A percentile compares a stretch with the other conserved stretches of the same genome.
Conservation (phyloP, 1,140 invertebrate species). For the Eurosta solidaginis region DNA sequence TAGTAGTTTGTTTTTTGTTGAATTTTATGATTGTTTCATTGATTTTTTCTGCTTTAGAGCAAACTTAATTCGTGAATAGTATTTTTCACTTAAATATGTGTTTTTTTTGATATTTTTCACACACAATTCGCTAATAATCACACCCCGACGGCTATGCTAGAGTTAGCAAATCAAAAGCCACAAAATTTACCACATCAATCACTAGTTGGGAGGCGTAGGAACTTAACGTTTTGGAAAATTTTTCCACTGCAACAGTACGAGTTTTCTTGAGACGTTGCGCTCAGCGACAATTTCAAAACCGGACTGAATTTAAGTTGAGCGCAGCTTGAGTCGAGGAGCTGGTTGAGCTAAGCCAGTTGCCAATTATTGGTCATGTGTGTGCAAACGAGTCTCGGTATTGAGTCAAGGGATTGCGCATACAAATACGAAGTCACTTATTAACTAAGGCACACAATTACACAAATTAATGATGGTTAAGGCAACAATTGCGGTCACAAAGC, state of each 20-base stretch:
- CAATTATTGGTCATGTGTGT: not conserved
- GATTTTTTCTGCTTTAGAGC: not conserved
- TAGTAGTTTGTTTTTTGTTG: no score
- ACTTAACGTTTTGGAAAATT: not conserved
- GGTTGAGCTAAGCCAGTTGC: not conserved
- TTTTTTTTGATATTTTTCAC: not conserved
- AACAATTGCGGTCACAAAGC: not conserved
- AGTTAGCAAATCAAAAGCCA: not conserved
- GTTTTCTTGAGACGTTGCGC: conserved; percentile 11
- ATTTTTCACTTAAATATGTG: not conserved
- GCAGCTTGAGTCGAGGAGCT: conserved; percentile 29
- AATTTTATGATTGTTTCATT: not conserved
- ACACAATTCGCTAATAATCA: not conserved
- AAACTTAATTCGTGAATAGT: not conserved
- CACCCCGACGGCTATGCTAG: not conserved
- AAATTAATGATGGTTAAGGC: not conserved
- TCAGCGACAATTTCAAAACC: conserved; percentile 53
- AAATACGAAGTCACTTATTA: not conserved
- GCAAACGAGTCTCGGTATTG: not conserved
- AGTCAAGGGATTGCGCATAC: conserved; percentile 11
- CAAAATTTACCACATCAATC: not conserved
- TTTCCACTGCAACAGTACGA: not conserved
- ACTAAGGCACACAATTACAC: not conserved
- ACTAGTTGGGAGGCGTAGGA: not conserved
- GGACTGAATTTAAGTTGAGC: conserved; percentile 50